Base-by-base conservation (phyloP, 2,113 vertebrate species). In the Syngnathoides biaculeatus region DNA sequence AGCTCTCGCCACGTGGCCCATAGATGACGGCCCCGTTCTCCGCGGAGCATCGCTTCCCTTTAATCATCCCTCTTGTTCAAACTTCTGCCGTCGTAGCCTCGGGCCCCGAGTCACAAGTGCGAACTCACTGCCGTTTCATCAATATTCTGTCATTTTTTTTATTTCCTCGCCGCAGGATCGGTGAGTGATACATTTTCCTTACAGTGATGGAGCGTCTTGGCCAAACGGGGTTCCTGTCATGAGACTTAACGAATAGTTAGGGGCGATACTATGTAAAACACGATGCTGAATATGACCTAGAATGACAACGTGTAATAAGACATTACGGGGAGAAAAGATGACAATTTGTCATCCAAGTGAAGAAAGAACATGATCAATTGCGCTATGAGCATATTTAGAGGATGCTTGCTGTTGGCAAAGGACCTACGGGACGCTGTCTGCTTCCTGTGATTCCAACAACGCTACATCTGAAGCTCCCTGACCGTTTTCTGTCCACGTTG, bases 1-100 rank as follows among this genome's bases (percentile, higher is more conserved):
- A 88, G 38, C 78, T 22, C 35, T 72, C 66, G 71, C 72, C 75
- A 80, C 75, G 67, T 78, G 77, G 84, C 78, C 83, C 72, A 71
- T 79, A 42, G 55, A 69, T 84, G 87, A 89, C 86, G 86, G 84
- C 82, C 84, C 79, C 79, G 84, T 88, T 87, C 81, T 86, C 84
- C 82, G 78, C 80, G 72, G 79, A 75, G 81, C 74, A 67, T 70
- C 75, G 80, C 82, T 80, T 83, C 78, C 65, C 86, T 91, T 88
- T 91, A 90, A 91, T 91, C 90, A 90, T 88, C 83, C 77, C 75
- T 69, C 77, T 74, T 81, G 84, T 75, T 86, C 83, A 82, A 87
- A 86, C 84, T 84, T 80, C 68, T 81, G 59, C 64, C 77, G 76
- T 83, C 39, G n/a, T 86, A 69, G 86, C 88, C 87, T 45, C 7